These are phyloP conservation scores for Danio choprae DNA, from an alignment of 2,797 vertebrate genomes.

Conservation along the genomic window DNA sequence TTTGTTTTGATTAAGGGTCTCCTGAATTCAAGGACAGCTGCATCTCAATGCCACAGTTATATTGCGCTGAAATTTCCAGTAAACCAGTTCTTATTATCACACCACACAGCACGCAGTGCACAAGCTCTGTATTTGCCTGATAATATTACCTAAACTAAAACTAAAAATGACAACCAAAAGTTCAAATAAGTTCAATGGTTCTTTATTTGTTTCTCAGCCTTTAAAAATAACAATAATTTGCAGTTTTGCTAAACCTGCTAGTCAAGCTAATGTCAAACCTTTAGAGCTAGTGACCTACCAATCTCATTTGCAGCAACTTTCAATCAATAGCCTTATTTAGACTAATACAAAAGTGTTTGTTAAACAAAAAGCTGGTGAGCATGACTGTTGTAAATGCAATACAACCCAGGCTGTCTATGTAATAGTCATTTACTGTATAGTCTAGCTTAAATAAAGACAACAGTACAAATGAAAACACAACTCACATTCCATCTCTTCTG, in stretches of 20 bases:
- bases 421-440: neutral
- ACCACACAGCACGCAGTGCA: neutral
- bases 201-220: neutral
- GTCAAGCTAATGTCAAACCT: neutral
- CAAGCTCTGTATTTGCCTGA: neutral
- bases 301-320: neutral
- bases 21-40: constrained; percentile 32
- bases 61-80: constrained; percentile 12
- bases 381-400: neutral
- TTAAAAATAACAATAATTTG: neutral
- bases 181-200: neutral
- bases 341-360: neutral
- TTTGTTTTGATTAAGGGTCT: constrained; percentile 38
- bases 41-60: constrained; percentile 17
- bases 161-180: neutral
- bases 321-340: neutral
- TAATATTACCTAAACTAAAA: neutral
- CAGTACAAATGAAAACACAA: neutral
- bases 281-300: neutral
- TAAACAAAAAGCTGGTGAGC: neutral
- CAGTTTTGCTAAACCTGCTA: neutral
- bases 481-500: neutral
- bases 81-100: neutral
- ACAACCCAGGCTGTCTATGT: neutral
- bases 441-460: neutral